phyloP scores from a whole-genome alignment of 2,888 invertebrate species.

The Coelogynopora nodosa region DNA sequence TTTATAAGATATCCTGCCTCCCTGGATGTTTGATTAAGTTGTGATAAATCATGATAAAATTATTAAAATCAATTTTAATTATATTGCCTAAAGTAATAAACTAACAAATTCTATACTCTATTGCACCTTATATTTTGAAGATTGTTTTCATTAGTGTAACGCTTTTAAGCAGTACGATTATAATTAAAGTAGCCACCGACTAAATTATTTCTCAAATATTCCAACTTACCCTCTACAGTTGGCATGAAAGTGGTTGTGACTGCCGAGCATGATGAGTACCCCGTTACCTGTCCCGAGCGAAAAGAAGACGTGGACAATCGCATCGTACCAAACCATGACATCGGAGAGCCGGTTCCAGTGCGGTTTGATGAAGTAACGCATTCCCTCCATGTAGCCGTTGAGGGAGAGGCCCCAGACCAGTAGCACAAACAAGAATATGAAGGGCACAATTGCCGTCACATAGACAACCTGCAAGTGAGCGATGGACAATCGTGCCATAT shows the following conservation, averaged over 20 bases:
- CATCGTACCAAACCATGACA: not conserved
- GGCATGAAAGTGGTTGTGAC: not conserved
- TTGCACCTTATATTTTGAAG: too few species aligned
- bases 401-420: not conserved
- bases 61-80: too few species aligned
- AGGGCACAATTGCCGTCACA: not conserved
- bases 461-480: not conserved
- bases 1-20: too few species aligned
- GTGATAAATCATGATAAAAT: too few species aligned
- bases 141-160: too few species aligned
- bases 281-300: not conserved
- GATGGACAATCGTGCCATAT: too few species aligned
- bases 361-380: not conserved
- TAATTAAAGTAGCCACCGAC: too few species aligned
- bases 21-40: too few species aligned
- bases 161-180: too few species aligned
- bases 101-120: too few species aligned
- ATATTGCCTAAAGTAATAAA: too few species aligned
- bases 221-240: not conserved
- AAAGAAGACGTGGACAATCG: not conserved
- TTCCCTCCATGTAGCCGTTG: not conserved
- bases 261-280: not conserved
- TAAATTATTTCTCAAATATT: too few species aligned
- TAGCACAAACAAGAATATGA: not conserved
- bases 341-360: not conserved